These are phyloP conservation scores for Dromococcyx pavoninus DNA, from an alignment of 2,797 vertebrate species.

Conservation along the genomic window DNA sequence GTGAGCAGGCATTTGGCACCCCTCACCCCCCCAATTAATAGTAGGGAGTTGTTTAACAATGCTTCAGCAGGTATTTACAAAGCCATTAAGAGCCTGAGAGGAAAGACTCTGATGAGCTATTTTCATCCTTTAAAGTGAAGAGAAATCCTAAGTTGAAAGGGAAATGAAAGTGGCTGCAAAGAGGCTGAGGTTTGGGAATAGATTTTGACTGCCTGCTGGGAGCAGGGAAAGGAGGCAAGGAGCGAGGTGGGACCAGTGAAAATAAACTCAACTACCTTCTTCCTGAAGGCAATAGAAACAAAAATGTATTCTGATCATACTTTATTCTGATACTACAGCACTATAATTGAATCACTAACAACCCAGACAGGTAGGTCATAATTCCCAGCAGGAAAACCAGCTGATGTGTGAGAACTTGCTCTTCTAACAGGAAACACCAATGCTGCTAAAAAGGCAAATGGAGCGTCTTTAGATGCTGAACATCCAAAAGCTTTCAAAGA, in stretches of 20 bases:
- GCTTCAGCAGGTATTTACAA: neutral
- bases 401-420: neutral
- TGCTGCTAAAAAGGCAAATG: neutral
- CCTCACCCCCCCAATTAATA: too few relatives aligned
- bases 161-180: neutral
- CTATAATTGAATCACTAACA: too few relatives aligned
- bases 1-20: neutral
- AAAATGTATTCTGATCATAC: neutral
- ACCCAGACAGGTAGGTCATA: neutral
- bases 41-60: neutral
- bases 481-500: neutral
- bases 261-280: neutral
- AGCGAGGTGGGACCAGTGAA: neutral
- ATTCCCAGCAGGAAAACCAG: neutral
- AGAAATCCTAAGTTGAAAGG: neutral
- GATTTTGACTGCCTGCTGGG: neutral
- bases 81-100: neutral
- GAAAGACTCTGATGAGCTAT: neutral
- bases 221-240: neutral
- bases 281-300: neutral
- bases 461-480: neutral
- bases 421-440: neutral
- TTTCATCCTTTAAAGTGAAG: neutral
- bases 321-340: neutral
- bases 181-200: neutral